Conservation (phyloP, 1,140 invertebrate species). For the Leptinotarsa texana region DNA sequence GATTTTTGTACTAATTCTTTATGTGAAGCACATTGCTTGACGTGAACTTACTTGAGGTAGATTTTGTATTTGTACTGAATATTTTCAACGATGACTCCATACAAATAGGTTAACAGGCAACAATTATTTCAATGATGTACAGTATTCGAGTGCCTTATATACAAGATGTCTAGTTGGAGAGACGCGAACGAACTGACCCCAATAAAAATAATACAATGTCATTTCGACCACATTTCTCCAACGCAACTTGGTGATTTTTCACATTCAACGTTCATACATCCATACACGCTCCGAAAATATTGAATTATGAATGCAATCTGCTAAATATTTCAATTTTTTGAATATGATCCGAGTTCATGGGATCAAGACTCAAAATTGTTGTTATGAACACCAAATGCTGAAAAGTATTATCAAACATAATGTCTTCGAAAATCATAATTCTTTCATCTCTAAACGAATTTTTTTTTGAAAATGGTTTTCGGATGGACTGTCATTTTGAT, state of each 20-base stretch:
- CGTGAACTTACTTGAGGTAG: slow-evolving; percentile 44
- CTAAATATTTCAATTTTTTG: too few species aligned
- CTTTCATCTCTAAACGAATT: too few species aligned
- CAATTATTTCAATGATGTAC: slow-evolving; percentile 34
- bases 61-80: slow-evolving; percentile 50
- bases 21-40: slow-evolving; percentile 37
- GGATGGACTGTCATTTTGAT: too few species aligned
- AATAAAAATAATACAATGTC: neutral
- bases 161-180: slow-evolving; percentile 28
- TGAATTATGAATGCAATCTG: too few species aligned
- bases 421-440: too few species aligned
- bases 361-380: too few species aligned
- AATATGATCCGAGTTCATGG: too few species aligned
- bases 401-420: too few species aligned
- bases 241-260: slow-evolving; percentile 15
- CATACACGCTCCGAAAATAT: slow-evolving; percentile 22
- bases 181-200: slow-evolving; percentile 9
- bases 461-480: too few species aligned
- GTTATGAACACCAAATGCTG: too few species aligned
- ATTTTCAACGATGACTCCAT: slow-evolving; percentile 32
- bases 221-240: neutral
- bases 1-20: slow-evolving; percentile 42
- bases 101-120: slow-evolving; percentile 43
- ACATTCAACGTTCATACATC: slow-evolving; percentile 43
- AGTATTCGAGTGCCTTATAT: slow-evolving; percentile 47